A percentile compares a stretch with the other conserved stretches of the same genome.
phyloP scores from a whole-genome alignment of 2,797 vertebrate genomes.

The Sphaeramia orbicularis region DNA sequence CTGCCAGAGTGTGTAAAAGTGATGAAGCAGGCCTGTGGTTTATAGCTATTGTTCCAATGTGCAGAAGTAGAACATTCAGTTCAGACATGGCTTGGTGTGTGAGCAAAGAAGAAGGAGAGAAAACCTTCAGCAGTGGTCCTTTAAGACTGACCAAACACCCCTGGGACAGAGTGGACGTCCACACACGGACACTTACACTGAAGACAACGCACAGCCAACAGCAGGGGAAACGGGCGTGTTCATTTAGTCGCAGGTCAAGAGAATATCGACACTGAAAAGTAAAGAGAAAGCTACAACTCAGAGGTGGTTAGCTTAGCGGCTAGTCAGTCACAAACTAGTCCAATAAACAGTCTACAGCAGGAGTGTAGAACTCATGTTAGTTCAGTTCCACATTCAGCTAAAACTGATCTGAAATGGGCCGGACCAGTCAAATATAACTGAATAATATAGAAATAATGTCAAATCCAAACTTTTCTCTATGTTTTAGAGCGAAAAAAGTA shows the following conservation, averaged over 20 bases:
- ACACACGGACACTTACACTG: neutral
- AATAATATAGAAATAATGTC: no score
- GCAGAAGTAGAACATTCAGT: constrained; percentile 67
- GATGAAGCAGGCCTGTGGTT: constrained; percentile 39
- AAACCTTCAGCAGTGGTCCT: constrained; percentile 6
- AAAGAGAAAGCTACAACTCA: neutral
- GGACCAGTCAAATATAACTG: no score
- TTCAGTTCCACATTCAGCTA: no score
- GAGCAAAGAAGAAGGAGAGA: constrained; percentile 26
- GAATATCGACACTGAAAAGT: neutral
- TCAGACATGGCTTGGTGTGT: constrained; percentile 68
- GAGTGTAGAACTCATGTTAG: no score
- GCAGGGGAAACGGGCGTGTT: constrained; percentile 6
- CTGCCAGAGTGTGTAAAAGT: constrained; percentile 19
- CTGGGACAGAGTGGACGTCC: neutral
- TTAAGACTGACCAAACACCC: constrained; percentile 21
- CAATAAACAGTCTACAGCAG: no score
- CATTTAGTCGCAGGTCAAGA: constrained; percentile 1
- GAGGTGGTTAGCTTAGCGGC: neutral
- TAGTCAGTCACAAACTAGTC: no score
- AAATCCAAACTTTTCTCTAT: no score
- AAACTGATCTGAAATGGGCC: no score
- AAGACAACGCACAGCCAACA: constrained; percentile 1
- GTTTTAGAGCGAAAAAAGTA: no score
- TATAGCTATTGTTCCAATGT: constrained; percentile 40